Base-by-base conservation (phyloP, 2,888 invertebrate species). In the Lepidochrysops patricia region DNA sequence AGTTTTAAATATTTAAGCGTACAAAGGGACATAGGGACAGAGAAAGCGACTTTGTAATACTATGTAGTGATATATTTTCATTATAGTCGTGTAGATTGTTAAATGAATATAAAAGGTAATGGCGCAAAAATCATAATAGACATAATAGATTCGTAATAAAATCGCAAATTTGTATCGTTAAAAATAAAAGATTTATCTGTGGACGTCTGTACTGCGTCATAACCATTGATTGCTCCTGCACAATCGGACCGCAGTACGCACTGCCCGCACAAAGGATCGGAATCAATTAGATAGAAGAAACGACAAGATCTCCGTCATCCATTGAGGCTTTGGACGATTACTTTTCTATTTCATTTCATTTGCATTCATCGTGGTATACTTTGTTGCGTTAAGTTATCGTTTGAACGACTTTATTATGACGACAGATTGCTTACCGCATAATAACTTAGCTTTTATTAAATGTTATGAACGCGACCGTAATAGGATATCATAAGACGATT, bases 251-350 rank as follows among this genome's bases (percentile, higher is more conserved):
- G 71, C 74, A 76, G 76, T 43, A 43, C 74, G 71, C 71, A 66
- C 67, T 73, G 70, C 75, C 84, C 80, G 81, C 80, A 82, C 77
- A 81, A 83, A 80, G 79, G 76, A 79, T 79, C 73, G 76, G 75
- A 79, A 79, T 77, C 80, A 81, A 82, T 85, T 84, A 81, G 75
- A 81, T 80, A 70, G 84, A 77, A 81, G 79, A 77, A 77, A 79
- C 74, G 76, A 76, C 74, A 77, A 79, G 76, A 82, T 81, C 83
- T 82, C 79, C 78, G 80, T 79, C 79, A 79, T 77, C 70, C 70
- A 64, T 68, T 65, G 62, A 58, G 58, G 58, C 59, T 63, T 61
- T 62, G 57, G 59, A 48, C 60, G 60, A 64, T 61, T 63, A 57
- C 50, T 32, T 57, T 48, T 49, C 48, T 59, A 59, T 56, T 62